Evolutionary conservation across 2,888 invertebrate genomes (phyloP), one percentile per base, ranked within the genome.

Genomic region (Tachina fera): DNA sequence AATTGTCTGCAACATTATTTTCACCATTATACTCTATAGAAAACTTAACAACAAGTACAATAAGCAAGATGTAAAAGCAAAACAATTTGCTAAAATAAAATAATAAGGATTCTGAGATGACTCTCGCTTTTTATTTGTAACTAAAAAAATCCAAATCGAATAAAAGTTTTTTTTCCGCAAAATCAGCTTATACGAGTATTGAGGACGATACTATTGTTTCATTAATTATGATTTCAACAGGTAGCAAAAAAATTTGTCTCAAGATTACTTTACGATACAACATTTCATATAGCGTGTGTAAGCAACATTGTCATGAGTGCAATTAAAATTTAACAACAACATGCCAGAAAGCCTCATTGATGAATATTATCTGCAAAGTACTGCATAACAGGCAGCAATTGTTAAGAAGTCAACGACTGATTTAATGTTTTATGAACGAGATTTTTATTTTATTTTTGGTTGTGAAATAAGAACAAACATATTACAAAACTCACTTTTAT

Each of bases 1-100:
- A 83, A 75, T 76, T 72, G 60, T 13, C 61, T 39, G 41, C 63
- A 41, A 53, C n/a, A 41, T 51, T 68, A 39, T n/a, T 63, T 77
- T 45, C 22, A 39, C 9, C 67, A 16, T 13, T 53, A 68, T 53
- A 22, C 49, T 68, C 41, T 14, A 39, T 8, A 51, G n/a, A 11
- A 19, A 58, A 45, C 41, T n/a, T 3, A 65, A 60, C 61, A 60
- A 31, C 4, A 31, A n/a, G 14, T 49, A 43, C 8, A 1, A 47
- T 9, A 39, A 1, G 3, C 22, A 22, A 39, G 14, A 8, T 6
- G 11, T 0, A 11, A 65, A 11, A 41, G 13, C 8, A 3, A 56
- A 65, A 31, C 31, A 67, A 31, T n/a, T 31, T 9, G 39, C 13
- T 49, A n/a, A 13, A n/a, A 39, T 39, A 51, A 5, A 16, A 1